These are phyloP conservation scores for Catharus bicknelli DNA, from an alignment of 2,113 vertebrate species.

Conservation along the genomic window DNA sequence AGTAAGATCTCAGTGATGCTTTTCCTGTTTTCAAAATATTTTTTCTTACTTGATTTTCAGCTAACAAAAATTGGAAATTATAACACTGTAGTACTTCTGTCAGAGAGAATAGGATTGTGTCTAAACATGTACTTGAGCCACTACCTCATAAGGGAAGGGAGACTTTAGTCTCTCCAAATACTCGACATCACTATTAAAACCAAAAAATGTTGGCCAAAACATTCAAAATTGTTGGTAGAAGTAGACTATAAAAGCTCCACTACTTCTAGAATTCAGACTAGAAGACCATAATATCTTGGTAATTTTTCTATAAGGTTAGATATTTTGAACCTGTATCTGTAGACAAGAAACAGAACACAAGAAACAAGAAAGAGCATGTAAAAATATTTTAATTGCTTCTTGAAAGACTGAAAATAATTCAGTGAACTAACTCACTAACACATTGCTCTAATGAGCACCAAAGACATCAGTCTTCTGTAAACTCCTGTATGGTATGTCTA, in stretches of 20 bases:
- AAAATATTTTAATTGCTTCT: background rate
- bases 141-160: background rate
- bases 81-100: background rate
- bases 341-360: background rate
- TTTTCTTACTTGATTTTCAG: background rate
- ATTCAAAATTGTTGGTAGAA: background rate
- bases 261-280: background rate
- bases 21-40: background rate
- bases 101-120: background rate
- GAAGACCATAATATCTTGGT: background rate
- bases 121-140: background rate
- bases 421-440: background rate
- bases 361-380: background rate
- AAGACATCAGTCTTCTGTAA: background rate
- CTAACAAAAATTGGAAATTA: background rate
- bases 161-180: background rate
- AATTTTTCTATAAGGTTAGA: background rate
- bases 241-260: rapidly evolving
- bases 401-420: background rate
- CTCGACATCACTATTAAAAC: background rate
- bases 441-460: background rate
- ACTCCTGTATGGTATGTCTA: rapidly evolving
- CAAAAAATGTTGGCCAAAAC: background rate
- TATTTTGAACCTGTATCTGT: background rate
- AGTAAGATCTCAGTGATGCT: background rate